Base-by-base conservation (phyloP, 35 echinoderm and acorn worm genomes). In the Lytechinus variegatus region DNA sequence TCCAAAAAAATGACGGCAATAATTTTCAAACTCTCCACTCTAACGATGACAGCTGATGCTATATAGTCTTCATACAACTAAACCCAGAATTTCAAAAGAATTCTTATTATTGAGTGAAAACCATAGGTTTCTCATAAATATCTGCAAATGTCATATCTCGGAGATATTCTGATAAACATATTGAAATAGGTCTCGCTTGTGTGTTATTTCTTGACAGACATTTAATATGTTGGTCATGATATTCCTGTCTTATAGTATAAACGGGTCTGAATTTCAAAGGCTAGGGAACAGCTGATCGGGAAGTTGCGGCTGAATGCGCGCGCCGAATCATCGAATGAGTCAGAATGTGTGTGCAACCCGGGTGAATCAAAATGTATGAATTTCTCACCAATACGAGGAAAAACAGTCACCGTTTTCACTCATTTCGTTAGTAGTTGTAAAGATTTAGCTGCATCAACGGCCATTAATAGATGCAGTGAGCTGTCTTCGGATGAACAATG, bases 231-330 rank as follows among this genome's bases (percentile, higher is more conserved):
- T 14, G 1, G 66, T 79, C 19, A 19, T 7, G 66, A 4, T 79
- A 19, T 79, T 79, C 16, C n/a, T 3, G n/a, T 24, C 19, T 7
- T 5, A 79, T 19, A 6, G 24, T 4, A n/a, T 24, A 79, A 79
- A 71, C 55, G 19, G 66, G 21, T 79, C 66, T 79, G 66, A 79
- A 79, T 79, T 79, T 79, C 24, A 19, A 79, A 79, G 8, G 66
- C 66, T 79, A 79, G 19, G 6, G 19, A 79, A 79, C 66, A 79
- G 66, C 66, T 79, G 66, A 79, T 79, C 16, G 66, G 61, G 66
- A 79, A 79, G 66, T 79, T 24, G 66, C n/a, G 66, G 66, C 66
- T 79, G 66, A 79, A 79, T 79, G 66, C 66, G 66, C 66, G 66
- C 66, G 66, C n/a, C 66, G 66, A 19, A 19, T 79, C 66, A 79